Percentiles rank a stretch among this genome's conserved stretches.
Conservation (phyloP, 2,113 vertebrate genomes). For the Chaenogobius annularis region DNA sequence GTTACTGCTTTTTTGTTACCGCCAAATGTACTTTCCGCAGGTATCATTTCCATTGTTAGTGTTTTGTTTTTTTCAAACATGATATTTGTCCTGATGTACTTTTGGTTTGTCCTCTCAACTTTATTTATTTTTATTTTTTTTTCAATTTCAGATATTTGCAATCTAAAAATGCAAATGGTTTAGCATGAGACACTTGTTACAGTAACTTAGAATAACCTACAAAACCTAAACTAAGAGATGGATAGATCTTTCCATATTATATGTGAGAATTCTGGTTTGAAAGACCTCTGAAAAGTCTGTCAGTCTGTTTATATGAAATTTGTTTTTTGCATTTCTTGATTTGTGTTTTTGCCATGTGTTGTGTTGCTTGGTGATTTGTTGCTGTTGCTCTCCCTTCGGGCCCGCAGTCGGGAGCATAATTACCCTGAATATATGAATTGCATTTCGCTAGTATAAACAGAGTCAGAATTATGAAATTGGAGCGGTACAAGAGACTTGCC, state of each 20-base stretch:
- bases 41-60: no score
- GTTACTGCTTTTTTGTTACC: no score
- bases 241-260: not conserved
- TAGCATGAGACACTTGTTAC: no score
- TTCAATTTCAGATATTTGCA: no score
- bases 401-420: constrained; percentile 3
- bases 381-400: not conserved
- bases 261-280: not conserved
- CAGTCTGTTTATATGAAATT: not conserved
- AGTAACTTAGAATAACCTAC: not conserved
- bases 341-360: constrained; percentile 3
- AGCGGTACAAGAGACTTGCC: not conserved
- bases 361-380: constrained; percentile 8
- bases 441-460: constrained; percentile 3
- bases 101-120: no score
- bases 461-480: constrained; percentile 4
- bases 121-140: no score
- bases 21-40: no score
- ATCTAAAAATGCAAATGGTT: no score
- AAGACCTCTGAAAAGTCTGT: not conserved
- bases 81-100: no score
- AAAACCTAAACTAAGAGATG: not conserved
- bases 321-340: not conserved
- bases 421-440: constrained; percentile 8
- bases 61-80: no score